Base-by-base conservation (phyloP, 2,888 invertebrate genomes). In the Idaea biselata region DNA sequence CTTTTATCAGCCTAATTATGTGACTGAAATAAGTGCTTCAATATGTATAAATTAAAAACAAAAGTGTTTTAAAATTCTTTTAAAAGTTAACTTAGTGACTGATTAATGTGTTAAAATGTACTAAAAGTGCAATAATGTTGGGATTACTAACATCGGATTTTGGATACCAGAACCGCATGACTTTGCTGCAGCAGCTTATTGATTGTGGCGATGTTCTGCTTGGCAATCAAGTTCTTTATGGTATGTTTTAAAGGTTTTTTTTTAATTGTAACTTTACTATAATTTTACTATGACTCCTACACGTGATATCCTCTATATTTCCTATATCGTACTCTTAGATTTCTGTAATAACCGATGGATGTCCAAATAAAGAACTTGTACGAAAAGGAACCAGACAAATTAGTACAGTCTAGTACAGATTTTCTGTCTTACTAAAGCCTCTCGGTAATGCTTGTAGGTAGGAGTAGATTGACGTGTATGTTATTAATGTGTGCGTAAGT, bases 151-250 rank as follows among this genome's bases (percentile, higher is more conserved):
- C 87, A 5, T 81, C 90, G 74, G 91, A 91, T 75, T 92, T 86
- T 65, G 87, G 86, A 66, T 89, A 89, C 65, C 86, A 90, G 77
- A 88, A 83, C 72, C 88, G 86, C 18, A 70, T 91, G 75, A 87
- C 85, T 33, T 73, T 91, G 62, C 78, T 92, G 18, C 89, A 91
- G 74, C 91, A 91, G 69, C 79, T 92, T 64, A 89, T 91, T 18
- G 91, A 91, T 16, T 91, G 91, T 63, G 91, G 90, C 0, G 91
- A 92, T 67, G 87, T 88, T 16, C 73, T 89, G 63, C 72, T 91
- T 32, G 88, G 84, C 31, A 78, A 79, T n/a, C 83, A 87, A 53
- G 75, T 84, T 61, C 76, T 85, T 55, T 90, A 81, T 64, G 90
- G 90, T 89, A 76, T 62, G 78, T 74, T 62, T 55, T 17, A 55